These are phyloP conservation scores for Alces alces DNA, from an alignment of 2,113 vertebrate genomes.

Conservation along the genomic window DNA sequence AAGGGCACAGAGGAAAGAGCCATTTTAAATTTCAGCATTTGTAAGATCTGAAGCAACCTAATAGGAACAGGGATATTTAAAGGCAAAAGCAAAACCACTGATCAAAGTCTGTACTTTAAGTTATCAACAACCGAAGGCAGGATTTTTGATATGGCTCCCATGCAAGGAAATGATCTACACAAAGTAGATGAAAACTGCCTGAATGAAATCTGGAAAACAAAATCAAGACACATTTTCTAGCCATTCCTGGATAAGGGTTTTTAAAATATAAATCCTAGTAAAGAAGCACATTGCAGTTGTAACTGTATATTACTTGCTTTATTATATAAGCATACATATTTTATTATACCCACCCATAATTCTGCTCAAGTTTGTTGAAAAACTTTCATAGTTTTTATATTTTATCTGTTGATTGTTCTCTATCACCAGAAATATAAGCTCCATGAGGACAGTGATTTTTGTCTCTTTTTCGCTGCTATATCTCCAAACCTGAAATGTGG, in stretches of 20 bases:
- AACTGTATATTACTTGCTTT: not conserved
- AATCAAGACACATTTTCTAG: not conserved
- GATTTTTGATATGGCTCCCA: not conserved
- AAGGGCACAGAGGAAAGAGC: not conserved
- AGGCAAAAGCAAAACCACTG: conserved; percentile 20
- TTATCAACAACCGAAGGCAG: not conserved
- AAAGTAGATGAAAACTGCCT: not conserved
- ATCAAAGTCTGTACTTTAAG: not conserved
- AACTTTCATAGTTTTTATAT: not conserved
- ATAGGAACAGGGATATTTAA: conserved; percentile 27
- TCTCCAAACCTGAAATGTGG: not conserved
- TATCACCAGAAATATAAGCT: not conserved
- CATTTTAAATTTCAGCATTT: conserved; percentile 34
- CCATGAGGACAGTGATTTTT: not conserved
- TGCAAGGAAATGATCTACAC: not conserved
- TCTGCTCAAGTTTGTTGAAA: not conserved
- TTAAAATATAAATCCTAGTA: not conserved
- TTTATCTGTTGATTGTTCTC: not conserved
- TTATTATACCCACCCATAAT: not conserved
- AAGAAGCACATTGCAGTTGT: not conserved
- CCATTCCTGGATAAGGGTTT: not conserved
- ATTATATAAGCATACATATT: not conserved
- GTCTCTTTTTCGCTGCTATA: not conserved
- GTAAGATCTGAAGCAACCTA: not conserved
- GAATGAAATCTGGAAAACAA: not conserved